Evolutionary conservation across 2,888 invertebrate genomes (phyloP).

Genomic region (Lochmaea capreae): DNA sequence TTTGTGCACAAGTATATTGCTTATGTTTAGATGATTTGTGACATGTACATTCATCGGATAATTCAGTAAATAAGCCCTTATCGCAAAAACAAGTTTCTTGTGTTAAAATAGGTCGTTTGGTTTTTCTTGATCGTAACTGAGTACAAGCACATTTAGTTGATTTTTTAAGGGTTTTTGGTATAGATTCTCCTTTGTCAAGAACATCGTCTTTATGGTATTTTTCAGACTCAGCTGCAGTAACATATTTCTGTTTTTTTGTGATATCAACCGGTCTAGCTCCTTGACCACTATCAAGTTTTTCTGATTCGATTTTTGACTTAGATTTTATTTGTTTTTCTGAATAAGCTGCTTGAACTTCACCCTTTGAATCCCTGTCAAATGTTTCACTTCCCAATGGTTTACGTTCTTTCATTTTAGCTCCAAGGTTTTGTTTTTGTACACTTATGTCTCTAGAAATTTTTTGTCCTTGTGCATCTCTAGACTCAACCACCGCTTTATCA

Average conservation of each 20-base stretch:
- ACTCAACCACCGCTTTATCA: no score
- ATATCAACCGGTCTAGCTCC: not conserved
- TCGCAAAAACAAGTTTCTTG: not conserved
- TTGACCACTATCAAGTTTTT: not conserved
- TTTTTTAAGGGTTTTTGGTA: not conserved
- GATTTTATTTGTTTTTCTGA: no score
- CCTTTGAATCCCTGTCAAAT: no score
- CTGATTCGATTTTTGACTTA: not conserved
- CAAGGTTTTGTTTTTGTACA: not conserved
- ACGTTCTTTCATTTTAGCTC: not conserved
- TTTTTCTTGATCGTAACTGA: not conserved
- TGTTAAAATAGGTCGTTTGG: not conserved
- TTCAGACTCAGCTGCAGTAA: not conserved
- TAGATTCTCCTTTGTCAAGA: not conserved
- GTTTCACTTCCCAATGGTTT: not conserved
- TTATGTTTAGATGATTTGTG: not conserved
- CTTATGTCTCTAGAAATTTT: no score
- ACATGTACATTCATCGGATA: not conserved
- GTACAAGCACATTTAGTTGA: slow-evolving; percentile 1
- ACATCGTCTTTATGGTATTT: not conserved
- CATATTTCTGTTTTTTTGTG: not conserved
- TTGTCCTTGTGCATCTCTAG: no score
- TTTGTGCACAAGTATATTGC: not conserved
- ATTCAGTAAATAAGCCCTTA: not conserved
- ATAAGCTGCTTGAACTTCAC: no score